Evolutionary conservation across 64 coral and sea anemone genomes (phyloP), one percentile per base, ranked within the genome.

Genomic region (Dendronephthya gigantea): DNA sequence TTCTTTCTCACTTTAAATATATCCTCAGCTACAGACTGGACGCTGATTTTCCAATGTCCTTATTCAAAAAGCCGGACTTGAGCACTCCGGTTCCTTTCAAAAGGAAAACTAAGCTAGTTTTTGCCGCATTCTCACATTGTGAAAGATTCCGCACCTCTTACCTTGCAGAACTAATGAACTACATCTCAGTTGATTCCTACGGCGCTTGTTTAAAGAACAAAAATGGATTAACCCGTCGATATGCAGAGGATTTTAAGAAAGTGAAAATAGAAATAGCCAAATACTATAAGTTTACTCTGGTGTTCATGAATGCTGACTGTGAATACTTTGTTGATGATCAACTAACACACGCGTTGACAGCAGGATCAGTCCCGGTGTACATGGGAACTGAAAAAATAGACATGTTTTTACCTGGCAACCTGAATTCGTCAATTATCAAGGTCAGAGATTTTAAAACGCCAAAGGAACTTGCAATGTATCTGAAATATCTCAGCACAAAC

Each of bases 331-430:
- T 97, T n/a, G 94, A 97, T 45, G 94, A 97, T 50, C 87, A 89
- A 50, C 69, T 97, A 0, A 89, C 93, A 23, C 92, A 97, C 50
- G 91, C 94, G 0, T 72, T 97, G 9, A 97, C 89, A 4, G 90
- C 94, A 1, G 89, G 94, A 12, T 93, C 91, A 0, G 94, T 97
- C 19, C 94, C 94, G 0, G 84, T 97, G 0, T 97, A 87, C 50
- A 91, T 97, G 94, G 94, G 94, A 23, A 93, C 94, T 0, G 94
- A 97, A 27, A 97, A 97, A 93, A 86, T 97, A 39, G 94, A 97
- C 22, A 70, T 91, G 32, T 97, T 97, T 87, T 82, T 97, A 33
- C 91, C 91, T n/a, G 91, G 91, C 89, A 97, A 97, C 85, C 85
- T 97, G 14, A 89, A 87, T 38, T 84, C 84, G 83, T 82, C 94